A percentile compares a stretch with the other conserved stretches of the same genome.
These are phyloP conservation scores for Amiota mariae DNA, from an alignment of 2,888 invertebrate species.

Conservation along the genomic window DNA sequence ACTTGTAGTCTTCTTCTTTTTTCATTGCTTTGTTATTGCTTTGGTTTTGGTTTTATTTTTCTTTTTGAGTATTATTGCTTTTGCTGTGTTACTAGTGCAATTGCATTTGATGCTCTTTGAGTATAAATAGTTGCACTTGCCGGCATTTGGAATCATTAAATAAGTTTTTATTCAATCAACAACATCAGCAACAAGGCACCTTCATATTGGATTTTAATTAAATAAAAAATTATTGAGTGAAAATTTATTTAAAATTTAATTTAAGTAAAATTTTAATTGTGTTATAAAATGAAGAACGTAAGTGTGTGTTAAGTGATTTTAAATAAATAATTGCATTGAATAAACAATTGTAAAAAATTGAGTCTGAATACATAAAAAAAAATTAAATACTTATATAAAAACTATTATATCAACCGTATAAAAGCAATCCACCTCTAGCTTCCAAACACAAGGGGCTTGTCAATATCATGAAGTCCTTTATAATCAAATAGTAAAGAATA, in stretches of 20 bases:
- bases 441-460: too few species aligned
- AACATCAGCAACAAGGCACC: conserved; percentile 51
- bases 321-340: too few species aligned
- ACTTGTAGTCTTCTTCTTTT: not conserved
- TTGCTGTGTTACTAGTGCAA: conserved; percentile 52
- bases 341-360: too few species aligned
- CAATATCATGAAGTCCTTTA: not conserved
- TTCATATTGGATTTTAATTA: not conserved
- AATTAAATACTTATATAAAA: not conserved
- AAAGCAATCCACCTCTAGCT: too few species aligned
- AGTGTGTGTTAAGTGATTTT: conserved; percentile 46
- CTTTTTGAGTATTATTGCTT: conserved; percentile 44
- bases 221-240: not conserved
- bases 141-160: conserved; percentile 73
- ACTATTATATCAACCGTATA: too few species aligned
- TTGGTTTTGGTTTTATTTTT: conserved; percentile 47
- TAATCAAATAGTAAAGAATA: too few species aligned
- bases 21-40: conserved; percentile 29
- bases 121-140: conserved; percentile 73
- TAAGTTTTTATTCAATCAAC: conserved; percentile 71
- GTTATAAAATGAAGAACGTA: conserved; percentile 64
- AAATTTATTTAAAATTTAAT: conserved; percentile 24
- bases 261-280: conserved; percentile 23
- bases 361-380: conserved; percentile 4
- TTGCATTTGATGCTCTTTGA: conserved; percentile 52